phyloP scores from a whole-genome alignment of 2,113 vertebrate species.

The Sander lucioperca region DNA sequence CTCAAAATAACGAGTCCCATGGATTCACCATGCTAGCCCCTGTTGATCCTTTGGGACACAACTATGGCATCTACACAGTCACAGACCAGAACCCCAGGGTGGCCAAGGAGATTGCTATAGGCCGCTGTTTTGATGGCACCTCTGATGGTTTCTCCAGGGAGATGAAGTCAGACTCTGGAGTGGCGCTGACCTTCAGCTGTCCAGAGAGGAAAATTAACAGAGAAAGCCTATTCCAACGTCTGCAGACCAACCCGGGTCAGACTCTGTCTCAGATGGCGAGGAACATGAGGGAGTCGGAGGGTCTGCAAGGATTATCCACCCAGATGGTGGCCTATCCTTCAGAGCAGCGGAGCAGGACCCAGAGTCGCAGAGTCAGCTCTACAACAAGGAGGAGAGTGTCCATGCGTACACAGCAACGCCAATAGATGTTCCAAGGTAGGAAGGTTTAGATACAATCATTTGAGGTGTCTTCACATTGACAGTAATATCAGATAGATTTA shows the following conservation, averaged over 20 bases:
- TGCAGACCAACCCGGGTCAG: constrained; percentile 88
- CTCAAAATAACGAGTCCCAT: constrained; percentile 84
- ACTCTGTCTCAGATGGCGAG: constrained; percentile 90
- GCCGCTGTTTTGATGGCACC: constrained; percentile 96
- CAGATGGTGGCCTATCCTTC: constrained; percentile 84
- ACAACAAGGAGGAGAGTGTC: constrained; percentile 73
- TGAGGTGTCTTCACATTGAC: neutral
- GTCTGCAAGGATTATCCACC: constrained; percentile 77
- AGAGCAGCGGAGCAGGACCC: constrained; percentile 74
- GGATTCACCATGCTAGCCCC: constrained; percentile 93
- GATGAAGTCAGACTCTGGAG: constrained; percentile 90
- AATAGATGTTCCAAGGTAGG: constrained; percentile 71
- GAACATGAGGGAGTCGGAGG: constrained; percentile 87
- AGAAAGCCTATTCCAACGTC: constrained; percentile 93
- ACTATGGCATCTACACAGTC: constrained; percentile 98
- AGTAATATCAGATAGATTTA: constrained; percentile 7
- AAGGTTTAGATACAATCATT: constrained; percentile 33
- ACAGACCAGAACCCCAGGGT: constrained; percentile 95
- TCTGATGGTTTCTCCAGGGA: constrained; percentile 96
- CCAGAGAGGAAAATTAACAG: constrained; percentile 86
- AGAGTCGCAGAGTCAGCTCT: constrained; percentile 71
- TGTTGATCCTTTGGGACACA: constrained; percentile 95
- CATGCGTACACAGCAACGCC: constrained; percentile 67
- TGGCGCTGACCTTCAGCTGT: constrained; percentile 92
- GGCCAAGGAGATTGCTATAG: constrained; percentile 97